Evolutionary conservation across 2,113 vertebrate species (phyloP).

Genomic region (Phodopus roborovskii): DNA sequence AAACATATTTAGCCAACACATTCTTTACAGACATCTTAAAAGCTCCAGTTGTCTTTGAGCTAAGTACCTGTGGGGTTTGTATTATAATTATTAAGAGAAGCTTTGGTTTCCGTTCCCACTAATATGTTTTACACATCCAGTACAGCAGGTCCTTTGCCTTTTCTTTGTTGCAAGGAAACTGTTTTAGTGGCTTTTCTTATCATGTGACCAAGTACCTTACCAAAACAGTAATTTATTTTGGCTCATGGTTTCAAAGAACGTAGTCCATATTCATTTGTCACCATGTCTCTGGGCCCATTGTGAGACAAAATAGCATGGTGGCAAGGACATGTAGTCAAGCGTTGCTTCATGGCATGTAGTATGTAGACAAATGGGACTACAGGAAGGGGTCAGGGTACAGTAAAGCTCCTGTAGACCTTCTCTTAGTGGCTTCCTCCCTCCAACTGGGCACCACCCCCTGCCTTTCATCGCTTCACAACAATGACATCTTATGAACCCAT

Average conservation of each 20-base stretch:
- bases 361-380: background rate
- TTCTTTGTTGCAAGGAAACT: background rate
- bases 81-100: background rate
- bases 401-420: background rate
- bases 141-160: background rate
- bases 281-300: background rate
- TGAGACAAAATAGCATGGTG: background rate
- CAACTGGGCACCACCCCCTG: background rate
- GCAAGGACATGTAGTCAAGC: background rate
- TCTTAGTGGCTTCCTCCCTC: background rate
- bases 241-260: background rate
- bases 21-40: constrained; percentile 1
- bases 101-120: background rate
- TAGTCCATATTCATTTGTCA: background rate
- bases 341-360: no score
- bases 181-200: background rate
- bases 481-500: background rate
- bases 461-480: background rate
- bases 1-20: background rate
- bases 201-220: background rate
- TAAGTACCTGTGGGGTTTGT: background rate
- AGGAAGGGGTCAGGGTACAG: background rate
- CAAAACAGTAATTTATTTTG: background rate
- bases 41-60: constrained; percentile 35
- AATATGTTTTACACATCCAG: background rate